phyloP scores from a whole-genome alignment of 2,888 invertebrate species.

The Alloscopus bannaensis region DNA sequence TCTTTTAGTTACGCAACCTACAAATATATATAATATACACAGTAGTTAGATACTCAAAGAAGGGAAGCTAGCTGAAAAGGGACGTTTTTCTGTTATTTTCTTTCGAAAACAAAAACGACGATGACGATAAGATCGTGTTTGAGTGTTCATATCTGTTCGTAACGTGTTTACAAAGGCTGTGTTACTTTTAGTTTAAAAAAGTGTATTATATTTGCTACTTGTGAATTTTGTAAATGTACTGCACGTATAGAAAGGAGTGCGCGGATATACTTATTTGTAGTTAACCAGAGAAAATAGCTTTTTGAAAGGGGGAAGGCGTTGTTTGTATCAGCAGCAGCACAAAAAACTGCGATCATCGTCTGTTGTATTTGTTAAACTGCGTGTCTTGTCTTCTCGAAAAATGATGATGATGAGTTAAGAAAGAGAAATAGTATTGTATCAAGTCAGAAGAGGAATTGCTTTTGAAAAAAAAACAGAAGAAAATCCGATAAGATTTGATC shows the following conservation, averaged over 20 bases:
- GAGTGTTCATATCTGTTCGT: background rate
- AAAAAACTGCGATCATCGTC: constrained; percentile 5
- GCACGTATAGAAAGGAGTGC: background rate
- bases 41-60: background rate
- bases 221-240: background rate
- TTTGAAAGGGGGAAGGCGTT: background rate
- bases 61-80: background rate
- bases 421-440: background rate
- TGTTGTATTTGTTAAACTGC: constrained; percentile 14
- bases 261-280: background rate
- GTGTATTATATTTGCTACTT: constrained; percentile 1
- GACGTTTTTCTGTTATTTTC: constrained; percentile 16
- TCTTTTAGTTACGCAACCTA: constrained; percentile 11
- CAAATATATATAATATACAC: background rate
- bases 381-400: background rate
- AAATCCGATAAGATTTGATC: constrained; percentile 13
- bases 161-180: background rate
- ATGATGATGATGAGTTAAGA: constrained; percentile 3
- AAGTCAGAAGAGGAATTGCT: constrained; percentile 5
- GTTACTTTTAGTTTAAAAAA: background rate
- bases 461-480: constrained; percentile 1
- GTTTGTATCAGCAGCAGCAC: background rate
- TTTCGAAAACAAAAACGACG: background rate
- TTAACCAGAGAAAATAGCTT: background rate
- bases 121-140: background rate